Evolutionary conservation across 2,888 invertebrate genomes (phyloP).

Genomic region (Dysmachus trigonus): DNA sequence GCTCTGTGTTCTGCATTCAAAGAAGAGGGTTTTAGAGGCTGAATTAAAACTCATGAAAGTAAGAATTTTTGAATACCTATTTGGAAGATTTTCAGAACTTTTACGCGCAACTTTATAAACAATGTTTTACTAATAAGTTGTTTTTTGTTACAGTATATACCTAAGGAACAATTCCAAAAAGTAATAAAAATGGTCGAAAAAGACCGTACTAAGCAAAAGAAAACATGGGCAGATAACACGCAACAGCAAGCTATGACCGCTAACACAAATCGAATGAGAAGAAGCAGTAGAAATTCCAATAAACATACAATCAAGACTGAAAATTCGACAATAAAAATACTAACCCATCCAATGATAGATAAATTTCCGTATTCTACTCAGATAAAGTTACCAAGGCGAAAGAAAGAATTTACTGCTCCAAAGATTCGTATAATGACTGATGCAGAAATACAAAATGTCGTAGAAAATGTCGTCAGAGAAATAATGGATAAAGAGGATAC

Average conservation of each 20-base stretch:
- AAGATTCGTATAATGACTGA: constrained; percentile 46
- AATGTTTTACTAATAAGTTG: neutral
- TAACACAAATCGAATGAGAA: neutral
- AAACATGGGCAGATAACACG: constrained; percentile 43
- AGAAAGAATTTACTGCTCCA: neutral
- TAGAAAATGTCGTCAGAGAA: constrained; percentile 46
- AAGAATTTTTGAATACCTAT: no score
- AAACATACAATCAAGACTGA: constrained; percentile 36
- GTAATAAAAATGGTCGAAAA: constrained; percentile 46
- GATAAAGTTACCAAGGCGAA: neutral
- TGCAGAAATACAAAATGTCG: constrained; percentile 46
- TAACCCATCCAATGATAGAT: constrained; percentile 32
- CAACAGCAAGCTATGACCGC: neutral
- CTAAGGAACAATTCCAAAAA: constrained; percentile 43
- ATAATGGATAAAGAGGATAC: constrained; percentile 11
- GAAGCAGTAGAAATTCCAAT: neutral
- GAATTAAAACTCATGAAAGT: no score
- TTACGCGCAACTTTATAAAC: no score
- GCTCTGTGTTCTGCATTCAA: no score
- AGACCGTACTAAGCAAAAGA: constrained; percentile 43
- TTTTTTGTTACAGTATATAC: constrained; percentile 41
- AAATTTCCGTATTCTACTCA: neutral
- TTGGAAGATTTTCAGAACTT: no score
- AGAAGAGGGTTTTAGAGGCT: no score
- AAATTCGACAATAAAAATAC: constrained; percentile 44